Base-by-base conservation (phyloP, 2,113 vertebrate species). In the Gymnarchus niloticus region DNA sequence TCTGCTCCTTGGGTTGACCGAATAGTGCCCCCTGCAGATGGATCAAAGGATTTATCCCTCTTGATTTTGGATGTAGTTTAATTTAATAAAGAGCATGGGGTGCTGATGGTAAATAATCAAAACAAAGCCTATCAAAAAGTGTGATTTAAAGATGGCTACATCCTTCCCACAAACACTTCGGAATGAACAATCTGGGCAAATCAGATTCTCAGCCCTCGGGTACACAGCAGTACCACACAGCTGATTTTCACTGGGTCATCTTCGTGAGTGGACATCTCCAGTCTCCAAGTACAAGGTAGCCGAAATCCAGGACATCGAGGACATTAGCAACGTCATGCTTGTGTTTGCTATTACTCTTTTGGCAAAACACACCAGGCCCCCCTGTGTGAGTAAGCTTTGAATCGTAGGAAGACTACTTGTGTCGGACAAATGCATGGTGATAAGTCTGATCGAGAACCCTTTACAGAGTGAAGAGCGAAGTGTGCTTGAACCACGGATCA, bases 381-480 rank as follows among this genome's bases (percentile, higher is more conserved):
- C 6, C 10, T 28, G 41, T 19, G 44, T 8, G 54, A 81, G 56
- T 59, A 12, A 48, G 9, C 9, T 76, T 6, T 52, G 76, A 81
- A 28, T 37, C 56, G 21, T 46, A 9, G 80, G 49, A 82, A 28
- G 80, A 82, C 51, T 17, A 33, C 80, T 54, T 28, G 6, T 37
- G 49, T 25, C 28, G 51, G 51, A 81, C n/a, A 54, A 61, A 46
- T 44, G 84, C 84, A 76, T 85, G 85, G 57, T 8, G 23, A 41
- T 28, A 52, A 41, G 10, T 44, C 44, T 56, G 84, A 41, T 44
- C 7, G 33, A n/a, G 83, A 84, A 19, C 19, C 48, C 33, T 41
- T 54, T 48, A 85, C n/a, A n/a, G n/a, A n/a, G 25, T n/a, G 61
- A 48, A 82, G 80, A 4, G n/a, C 4, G 51, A 14, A 8, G 12